phyloP scores from a whole-genome alignment of 2,113 vertebrate species.

The Cheilinus undulatus region DNA sequence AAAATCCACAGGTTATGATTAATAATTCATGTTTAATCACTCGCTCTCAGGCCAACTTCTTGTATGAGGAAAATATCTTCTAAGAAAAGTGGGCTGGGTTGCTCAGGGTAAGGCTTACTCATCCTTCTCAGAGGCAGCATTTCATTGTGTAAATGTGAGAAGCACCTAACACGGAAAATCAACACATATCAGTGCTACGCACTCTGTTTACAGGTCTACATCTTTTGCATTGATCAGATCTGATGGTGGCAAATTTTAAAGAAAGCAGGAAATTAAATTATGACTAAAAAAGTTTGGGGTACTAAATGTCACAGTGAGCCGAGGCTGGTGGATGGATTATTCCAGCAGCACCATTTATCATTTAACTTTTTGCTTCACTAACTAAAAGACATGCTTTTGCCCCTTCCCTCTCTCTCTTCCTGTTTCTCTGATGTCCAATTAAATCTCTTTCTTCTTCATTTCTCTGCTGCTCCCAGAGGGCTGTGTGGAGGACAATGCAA shows the following conservation, averaged over 20 bases:
- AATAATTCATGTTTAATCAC: slow-evolving; percentile 55
- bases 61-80: slow-evolving; percentile 24
- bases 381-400: slow-evolving; percentile 66
- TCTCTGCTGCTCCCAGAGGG: slow-evolving; percentile 93
- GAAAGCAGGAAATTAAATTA: slow-evolving; percentile 22
- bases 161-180: neutral
- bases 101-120: neutral
- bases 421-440: slow-evolving; percentile 84
- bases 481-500: slow-evolving; percentile 98
- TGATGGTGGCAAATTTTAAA: slow-evolving; percentile 28
- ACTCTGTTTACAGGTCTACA: slow-evolving; percentile 6
- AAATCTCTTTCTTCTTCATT: slow-evolving; percentile 88
- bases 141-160: neutral
- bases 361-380: slow-evolving; percentile 68
- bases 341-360: slow-evolving; percentile 63
- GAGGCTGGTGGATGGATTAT: slow-evolving; percentile 48
- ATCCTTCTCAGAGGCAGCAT: neutral
- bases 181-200: neutral
- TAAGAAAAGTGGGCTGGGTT: slow-evolving; percentile 10
- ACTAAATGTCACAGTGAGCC: slow-evolving; percentile 25
- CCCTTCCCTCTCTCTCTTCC: slow-evolving; percentile 42
- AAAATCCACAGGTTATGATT: slow-evolving; percentile 37
- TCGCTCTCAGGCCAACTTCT: slow-evolving; percentile 35
- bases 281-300: slow-evolving; percentile 23
- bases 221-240: slow-evolving; percentile 39